Conservation (phyloP, 1,140 invertebrate genomes). For the Papilio helenus region DNA sequence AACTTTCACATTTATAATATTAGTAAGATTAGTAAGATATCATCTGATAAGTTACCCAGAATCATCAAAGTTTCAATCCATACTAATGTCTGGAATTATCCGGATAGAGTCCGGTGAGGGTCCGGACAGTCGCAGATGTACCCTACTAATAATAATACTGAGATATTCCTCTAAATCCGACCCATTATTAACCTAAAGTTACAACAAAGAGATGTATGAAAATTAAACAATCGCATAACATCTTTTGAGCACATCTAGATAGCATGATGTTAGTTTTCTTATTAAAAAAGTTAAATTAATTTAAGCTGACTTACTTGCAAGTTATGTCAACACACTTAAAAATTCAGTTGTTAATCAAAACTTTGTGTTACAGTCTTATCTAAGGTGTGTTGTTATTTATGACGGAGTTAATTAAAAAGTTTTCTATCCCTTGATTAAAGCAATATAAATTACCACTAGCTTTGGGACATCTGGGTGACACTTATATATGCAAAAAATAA, state of each 20-base stretch:
- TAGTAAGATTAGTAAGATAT: neutral
- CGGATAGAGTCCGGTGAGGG: conserved; percentile 38
- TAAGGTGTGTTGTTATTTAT: conserved; percentile 22
- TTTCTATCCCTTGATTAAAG: conserved; percentile 13
- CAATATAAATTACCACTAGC: neutral
- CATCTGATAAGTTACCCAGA: neutral
- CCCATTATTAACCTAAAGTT: neutral
- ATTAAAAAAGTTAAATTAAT: neutral
- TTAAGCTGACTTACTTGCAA: neutral
- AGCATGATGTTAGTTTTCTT: neutral
- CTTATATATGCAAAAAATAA: neutral
- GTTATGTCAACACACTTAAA: conserved; percentile 5
- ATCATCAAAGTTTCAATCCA: conserved; percentile 47
- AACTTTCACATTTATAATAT: too few relatives aligned
- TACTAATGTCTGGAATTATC: conserved; percentile 49
- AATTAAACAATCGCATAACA: too few relatives aligned
- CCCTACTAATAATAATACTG: neutral
- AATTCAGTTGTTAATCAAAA: conserved; percentile 7
- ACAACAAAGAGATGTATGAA: too few relatives aligned
- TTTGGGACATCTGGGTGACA: neutral
- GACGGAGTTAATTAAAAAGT: conserved; percentile 14
- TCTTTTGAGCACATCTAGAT: neutral
- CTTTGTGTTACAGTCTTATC: neutral
- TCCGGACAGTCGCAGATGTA: conserved; percentile 10
- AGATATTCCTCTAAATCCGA: neutral